A percentile compares a stretch with the other conserved stretches of the same genome.
phyloP scores from a whole-genome alignment of 2,888 invertebrate genomes.

The Morpho helenor region DNA sequence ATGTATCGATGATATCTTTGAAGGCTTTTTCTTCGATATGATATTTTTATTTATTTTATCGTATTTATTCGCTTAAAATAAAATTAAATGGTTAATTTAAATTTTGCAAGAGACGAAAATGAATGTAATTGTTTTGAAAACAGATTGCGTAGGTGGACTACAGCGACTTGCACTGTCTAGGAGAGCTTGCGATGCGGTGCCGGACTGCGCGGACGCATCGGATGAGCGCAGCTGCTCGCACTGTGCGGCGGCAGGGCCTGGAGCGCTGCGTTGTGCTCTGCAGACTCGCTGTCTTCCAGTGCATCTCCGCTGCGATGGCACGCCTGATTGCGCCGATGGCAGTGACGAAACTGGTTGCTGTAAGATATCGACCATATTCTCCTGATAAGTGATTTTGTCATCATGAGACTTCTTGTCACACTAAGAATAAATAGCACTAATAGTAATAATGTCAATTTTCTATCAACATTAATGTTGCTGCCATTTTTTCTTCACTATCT shows the following conservation, averaged over 20 bases:
- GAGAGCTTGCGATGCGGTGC: slow-evolving; percentile 90
- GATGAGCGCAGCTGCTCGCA: slow-evolving; percentile 91
- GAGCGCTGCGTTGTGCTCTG: slow-evolving; percentile 87
- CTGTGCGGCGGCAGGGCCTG: slow-evolving; percentile 82
- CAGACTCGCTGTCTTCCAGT: slow-evolving; percentile 86
- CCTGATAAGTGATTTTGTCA: no score
- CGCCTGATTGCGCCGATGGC: slow-evolving; percentile 90
- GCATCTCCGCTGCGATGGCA: slow-evolving; percentile 88
- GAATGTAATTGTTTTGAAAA: background rate
- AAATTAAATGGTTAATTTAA: no score
- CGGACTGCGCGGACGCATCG: slow-evolving; percentile 90
- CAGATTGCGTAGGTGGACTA: slow-evolving; percentile 87
- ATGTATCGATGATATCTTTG: no score
- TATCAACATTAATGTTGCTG: no score
- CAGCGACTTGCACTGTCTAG: slow-evolving; percentile 86
- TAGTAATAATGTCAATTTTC: no score
- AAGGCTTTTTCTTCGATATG: no score
- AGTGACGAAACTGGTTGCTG: slow-evolving; percentile 92
- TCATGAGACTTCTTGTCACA: no score
- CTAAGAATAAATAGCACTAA: no score
- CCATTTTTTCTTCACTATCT: no score
- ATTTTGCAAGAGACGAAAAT: no score
- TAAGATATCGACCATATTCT: slow-evolving; percentile 62
- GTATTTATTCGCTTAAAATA: no score
- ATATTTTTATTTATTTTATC: no score